Base-by-base conservation (phyloP, 2,888 invertebrate species). In the Zaprionus obscuricornis region DNA sequence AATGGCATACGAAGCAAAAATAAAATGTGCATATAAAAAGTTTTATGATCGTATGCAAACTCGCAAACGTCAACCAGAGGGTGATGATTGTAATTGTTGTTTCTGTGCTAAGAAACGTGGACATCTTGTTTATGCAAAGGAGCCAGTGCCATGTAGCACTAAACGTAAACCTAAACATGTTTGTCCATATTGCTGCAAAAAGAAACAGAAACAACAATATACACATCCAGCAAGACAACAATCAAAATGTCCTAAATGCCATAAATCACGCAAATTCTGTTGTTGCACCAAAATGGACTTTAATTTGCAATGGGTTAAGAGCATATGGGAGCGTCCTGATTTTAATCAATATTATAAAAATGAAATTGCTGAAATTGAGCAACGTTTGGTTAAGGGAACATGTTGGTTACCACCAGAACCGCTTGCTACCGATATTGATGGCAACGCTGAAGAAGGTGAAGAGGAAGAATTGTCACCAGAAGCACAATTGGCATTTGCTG, bases 81-180 rank as follows among this genome's bases (percentile, higher is more conserved):
- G 86, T 3, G 87, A 89, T 3, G 76, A 85, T 6, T 88, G 88
- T 51, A 88, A 88, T 33, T 88, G 88, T 39, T 89, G 89, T 17
- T 89, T 88, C 75, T 88, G 88, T 31, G 78, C 85, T 16, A 88
- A 88, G 75, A 82, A 83, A n/a, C 79, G 89, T 1, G 85, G 83
- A 0, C 83, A 88, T 45, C 43, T 87, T 4, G 69, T 88, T 6
- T 87, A 88, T 22, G 85, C 74, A 36, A 79, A 85, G 43, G 67
- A 82, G 31, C 76, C 85, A 13, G 66, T 74, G 4, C 85, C 78
- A 2, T 70, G 70, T 45, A 63, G 66, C n/a, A 66, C 49, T n/a
- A 84, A 77, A 20, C 81, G 74, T 34, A 86, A 77, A 64, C 68
- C 74, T n/a, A 68, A 65, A 33, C 86, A 78, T 16, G 68, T 62